Conservation (phyloP, 2,113 vertebrate genomes). For the Calyptomena viridis region DNA sequence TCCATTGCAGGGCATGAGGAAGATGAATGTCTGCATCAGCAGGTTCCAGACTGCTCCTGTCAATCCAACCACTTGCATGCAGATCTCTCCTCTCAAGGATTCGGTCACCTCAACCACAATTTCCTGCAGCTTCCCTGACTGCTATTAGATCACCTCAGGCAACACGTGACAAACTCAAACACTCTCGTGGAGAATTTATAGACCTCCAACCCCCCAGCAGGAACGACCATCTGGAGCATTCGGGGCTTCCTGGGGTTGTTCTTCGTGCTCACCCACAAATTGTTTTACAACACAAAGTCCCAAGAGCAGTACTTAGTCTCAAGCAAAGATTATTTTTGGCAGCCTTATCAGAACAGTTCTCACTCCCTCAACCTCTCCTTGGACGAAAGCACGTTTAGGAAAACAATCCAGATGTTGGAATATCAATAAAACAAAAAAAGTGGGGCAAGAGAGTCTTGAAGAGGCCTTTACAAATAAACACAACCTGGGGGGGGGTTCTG, state of each 20-base stretch:
- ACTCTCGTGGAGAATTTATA: background rate
- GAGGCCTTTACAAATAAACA: background rate
- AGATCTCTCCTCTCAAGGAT: background rate
- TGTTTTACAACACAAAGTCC: background rate
- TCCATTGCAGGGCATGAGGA: background rate
- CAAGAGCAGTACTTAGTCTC: accelerated
- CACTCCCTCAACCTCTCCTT: background rate
- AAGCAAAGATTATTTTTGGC: conserved; percentile 32
- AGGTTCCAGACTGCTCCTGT: background rate
- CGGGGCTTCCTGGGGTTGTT: background rate
- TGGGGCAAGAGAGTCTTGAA: background rate
- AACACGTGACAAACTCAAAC: background rate
- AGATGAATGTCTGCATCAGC: background rate
- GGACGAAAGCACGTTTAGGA: background rate
- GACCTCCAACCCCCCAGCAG: background rate
- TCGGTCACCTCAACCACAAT: background rate
- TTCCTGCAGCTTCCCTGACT: background rate
- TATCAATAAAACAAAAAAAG: background rate
- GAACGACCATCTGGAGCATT: background rate
- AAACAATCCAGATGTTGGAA: background rate
- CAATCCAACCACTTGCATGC: accelerated
- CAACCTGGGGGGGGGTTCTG: background rate
- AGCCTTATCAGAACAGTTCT: conserved; percentile 13
- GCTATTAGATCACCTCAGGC: background rate
- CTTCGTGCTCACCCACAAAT: background rate